A percentile compares a stretch with the other conserved stretches of the same genome.
These are phyloP conservation scores for Papilio elwesi DNA, from an alignment of 2,888 invertebrate species.

Conservation along the genomic window DNA sequence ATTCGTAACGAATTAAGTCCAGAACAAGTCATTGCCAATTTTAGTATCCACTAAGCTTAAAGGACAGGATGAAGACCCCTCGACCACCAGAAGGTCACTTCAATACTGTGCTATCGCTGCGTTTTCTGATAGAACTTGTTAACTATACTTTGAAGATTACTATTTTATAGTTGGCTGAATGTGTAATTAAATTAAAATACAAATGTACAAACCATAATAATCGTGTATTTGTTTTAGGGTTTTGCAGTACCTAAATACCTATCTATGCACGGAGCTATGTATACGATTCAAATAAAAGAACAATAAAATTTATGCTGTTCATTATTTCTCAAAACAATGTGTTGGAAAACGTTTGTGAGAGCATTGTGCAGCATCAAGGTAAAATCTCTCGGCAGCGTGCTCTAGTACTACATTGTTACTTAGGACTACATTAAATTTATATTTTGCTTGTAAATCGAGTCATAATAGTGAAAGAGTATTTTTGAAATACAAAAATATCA, in stretches of 20 bases:
- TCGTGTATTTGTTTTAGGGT: conserved; percentile 1
- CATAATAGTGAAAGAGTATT: not conserved
- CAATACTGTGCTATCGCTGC: too few species aligned
- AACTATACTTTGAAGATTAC: too few species aligned
- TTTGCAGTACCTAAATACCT: not conserved
- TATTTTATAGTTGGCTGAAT: too few species aligned
- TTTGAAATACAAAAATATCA: too few species aligned
- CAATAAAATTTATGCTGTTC: conserved; percentile 31
- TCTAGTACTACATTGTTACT: conserved; percentile 39
- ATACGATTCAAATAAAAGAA: conserved; percentile 15
- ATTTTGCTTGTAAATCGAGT: not conserved
- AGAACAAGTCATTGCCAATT: too few species aligned
- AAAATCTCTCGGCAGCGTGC: conserved; percentile 41
- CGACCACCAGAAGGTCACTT: too few species aligned
- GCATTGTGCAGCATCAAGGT: conserved; percentile 36
- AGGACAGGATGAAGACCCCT: too few species aligned
- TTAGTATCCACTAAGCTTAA: too few species aligned
- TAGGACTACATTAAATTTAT: not conserved
- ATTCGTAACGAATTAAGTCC: too few species aligned
- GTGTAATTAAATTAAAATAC: not conserved
- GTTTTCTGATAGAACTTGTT: too few species aligned
- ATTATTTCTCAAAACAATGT: conserved; percentile 28
- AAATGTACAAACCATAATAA: not conserved
- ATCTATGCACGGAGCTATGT: not conserved
- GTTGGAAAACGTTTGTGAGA: conserved; percentile 24